phyloP scores from a whole-genome alignment of 2,797 vertebrate species.

The Neosilurus hyrtlii region DNA sequence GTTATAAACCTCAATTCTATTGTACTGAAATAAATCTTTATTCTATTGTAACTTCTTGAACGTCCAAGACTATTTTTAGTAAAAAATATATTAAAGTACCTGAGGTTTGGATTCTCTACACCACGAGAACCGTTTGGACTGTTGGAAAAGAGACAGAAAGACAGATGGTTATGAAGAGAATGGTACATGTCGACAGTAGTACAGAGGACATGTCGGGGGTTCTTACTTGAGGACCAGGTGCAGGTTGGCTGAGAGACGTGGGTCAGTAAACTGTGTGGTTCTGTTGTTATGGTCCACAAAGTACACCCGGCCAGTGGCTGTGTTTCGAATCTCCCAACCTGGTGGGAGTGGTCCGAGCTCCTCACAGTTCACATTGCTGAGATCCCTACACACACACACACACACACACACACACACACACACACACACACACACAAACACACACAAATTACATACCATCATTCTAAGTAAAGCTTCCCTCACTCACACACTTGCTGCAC shows the following conservation, averaged over 20 bases:
- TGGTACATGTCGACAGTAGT: background rate
- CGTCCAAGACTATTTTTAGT: no score
- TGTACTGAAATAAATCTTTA: background rate
- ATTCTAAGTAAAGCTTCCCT: no score
- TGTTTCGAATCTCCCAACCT: constrained; percentile 80
- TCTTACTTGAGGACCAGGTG: constrained; percentile 94
- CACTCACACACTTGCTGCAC: no score
- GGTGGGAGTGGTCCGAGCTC: constrained; percentile 88
- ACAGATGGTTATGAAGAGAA: background rate
- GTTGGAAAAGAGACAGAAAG: background rate
- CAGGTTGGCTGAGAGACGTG: constrained; percentile 93
- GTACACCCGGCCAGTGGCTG: constrained; percentile 95
- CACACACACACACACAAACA: constrained; percentile 29
- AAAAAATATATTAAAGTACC: constrained; percentile 19
- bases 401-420: constrained; percentile 51
- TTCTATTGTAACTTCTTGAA: background rate
- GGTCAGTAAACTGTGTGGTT: constrained; percentile 98
- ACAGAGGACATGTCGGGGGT: background rate
- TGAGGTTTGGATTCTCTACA: constrained; percentile 55
- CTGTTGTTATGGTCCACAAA: constrained; percentile 99
- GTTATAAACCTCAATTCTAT: background rate
- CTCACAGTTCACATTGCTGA: constrained; percentile 98
- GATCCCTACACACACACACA: constrained; percentile 79
- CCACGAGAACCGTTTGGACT: constrained; percentile 72
- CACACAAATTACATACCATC: no score